Evolutionary conservation across 1,140 invertebrate genomes (phyloP).

Genomic region (Druon quercuslanigerum): DNA sequence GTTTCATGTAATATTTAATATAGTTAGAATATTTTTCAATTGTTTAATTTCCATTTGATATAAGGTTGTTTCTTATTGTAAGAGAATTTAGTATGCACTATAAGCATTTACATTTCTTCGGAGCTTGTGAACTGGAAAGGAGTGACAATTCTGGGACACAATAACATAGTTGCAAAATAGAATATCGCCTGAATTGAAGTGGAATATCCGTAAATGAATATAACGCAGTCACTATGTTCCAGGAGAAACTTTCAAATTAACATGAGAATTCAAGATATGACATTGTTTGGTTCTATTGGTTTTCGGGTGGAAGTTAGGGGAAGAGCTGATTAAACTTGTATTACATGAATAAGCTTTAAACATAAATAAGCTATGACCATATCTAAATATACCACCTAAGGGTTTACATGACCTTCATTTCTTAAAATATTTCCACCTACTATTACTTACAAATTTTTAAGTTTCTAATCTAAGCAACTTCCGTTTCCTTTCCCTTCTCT

Average conservation of each 20-base stretch:
- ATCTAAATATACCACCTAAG: no score
- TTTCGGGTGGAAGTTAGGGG: background rate
- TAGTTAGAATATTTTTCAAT: no score
- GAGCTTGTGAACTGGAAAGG: slow-evolving; percentile 1
- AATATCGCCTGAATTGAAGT: background rate
- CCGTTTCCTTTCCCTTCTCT: no score
- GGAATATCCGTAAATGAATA: slow-evolving; percentile 24
- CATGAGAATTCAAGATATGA: background rate
- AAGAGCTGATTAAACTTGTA: no score
- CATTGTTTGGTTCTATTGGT: background rate
- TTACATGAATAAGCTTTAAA: no score
- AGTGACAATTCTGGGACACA: background rate
- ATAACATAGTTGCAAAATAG: slow-evolving; percentile 23
- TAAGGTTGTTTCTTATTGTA: background rate
- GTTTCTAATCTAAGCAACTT: no score
- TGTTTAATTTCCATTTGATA: no score
- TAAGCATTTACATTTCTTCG: background rate
- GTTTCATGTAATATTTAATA: no score
- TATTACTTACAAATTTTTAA: no score
- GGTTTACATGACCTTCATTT: no score
- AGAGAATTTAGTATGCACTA: background rate
- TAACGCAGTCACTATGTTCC: background rate
- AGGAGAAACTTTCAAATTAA: slow-evolving; percentile 19
- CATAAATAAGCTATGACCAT: no score
- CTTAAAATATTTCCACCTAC: no score